Evolutionary conservation across 2,888 invertebrate genomes (phyloP).

Genomic region (Cyclophora albipunctata): DNA sequence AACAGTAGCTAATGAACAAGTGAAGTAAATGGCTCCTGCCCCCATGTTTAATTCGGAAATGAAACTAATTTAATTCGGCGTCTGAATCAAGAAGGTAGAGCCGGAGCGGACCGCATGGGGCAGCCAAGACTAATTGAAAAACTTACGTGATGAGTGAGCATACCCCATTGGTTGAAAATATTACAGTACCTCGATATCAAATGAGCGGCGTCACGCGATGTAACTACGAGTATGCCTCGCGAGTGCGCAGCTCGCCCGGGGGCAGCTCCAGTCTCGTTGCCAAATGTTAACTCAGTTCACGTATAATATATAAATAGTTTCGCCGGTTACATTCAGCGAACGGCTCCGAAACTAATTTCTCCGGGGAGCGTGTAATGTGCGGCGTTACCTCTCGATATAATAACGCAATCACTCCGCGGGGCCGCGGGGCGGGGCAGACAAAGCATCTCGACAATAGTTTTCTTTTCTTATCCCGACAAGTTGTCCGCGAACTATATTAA

Average conservation of each 20-base stretch:
- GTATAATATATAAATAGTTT: no score
- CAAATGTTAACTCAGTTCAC: conserved; percentile 1
- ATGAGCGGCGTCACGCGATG: no score
- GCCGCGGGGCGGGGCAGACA: conserved; percentile 6
- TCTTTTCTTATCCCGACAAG: conserved; percentile 5
- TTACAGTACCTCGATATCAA: no score
- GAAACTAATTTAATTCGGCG: conserved; percentile 62
- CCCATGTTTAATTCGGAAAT: conserved; percentile 17
- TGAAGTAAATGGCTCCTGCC: background rate
- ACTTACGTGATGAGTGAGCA: conserved; percentile 36
- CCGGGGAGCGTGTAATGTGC: no score
- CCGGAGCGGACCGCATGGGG: conserved; percentile 14
- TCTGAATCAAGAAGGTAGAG: conserved; percentile 34
- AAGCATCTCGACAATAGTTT: conserved; percentile 12
- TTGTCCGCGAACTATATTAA: conserved; percentile 25
- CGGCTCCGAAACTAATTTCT: conserved; percentile 1
- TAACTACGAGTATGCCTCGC: conserved; percentile 1
- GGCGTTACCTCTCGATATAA: conserved; percentile 1
- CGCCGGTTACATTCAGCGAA: background rate
- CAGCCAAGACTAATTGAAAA: conserved; percentile 50
- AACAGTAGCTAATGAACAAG: conserved; percentile 21
- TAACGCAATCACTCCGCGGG: conserved; percentile 3
- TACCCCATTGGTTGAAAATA: conserved; percentile 13
- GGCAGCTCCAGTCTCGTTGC: background rate
- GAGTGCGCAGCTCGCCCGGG: background rate